phyloP scores from a whole-genome alignment of 2,113 vertebrate species.

The Scomber colias region DNA sequence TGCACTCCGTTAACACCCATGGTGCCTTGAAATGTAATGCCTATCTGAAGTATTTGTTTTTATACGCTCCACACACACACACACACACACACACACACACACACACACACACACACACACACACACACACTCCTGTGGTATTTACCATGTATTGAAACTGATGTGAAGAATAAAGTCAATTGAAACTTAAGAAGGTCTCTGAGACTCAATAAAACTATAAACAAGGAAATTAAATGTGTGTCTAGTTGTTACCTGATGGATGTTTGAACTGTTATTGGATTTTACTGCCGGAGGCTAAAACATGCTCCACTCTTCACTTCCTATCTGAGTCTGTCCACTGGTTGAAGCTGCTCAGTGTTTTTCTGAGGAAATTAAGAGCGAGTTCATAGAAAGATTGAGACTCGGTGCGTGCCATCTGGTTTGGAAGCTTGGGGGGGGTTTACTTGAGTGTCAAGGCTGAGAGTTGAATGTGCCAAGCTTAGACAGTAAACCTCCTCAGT shows the following conservation, averaged over 20 bases:
- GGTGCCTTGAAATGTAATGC: conserved; percentile 64
- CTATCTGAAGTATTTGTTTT: conserved; percentile 23
- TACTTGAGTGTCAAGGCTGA: background rate
- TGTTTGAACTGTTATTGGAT: background rate
- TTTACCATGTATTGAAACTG: conserved; percentile 9
- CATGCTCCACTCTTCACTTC: too few relatives aligned
- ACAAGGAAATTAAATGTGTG: conserved; percentile 7
- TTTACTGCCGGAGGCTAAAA: background rate
- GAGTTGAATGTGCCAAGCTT: conserved; percentile 8
- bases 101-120: background rate
- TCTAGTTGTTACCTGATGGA: background rate
- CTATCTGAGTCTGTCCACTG: too few relatives aligned
- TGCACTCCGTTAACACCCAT: conserved; percentile 23
- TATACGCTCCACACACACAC: conserved; percentile 1
- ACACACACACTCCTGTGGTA: background rate
- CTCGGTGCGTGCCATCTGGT: background rate
- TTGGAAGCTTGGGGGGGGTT: conserved; percentile 15
- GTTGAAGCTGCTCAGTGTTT: background rate
- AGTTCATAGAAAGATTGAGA: conserved; percentile 17
- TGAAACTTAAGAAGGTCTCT: background rate
- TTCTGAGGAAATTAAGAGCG: background rate
- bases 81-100: background rate
- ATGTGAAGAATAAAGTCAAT: conserved; percentile 16
- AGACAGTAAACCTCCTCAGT: conserved; percentile 22
- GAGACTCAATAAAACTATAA: conserved; percentile 17